Evolutionary conservation across 2,797 vertebrate genomes (phyloP), one percentile per base, ranked within the genome.

Genomic region (Anguilla marmorata): DNA sequence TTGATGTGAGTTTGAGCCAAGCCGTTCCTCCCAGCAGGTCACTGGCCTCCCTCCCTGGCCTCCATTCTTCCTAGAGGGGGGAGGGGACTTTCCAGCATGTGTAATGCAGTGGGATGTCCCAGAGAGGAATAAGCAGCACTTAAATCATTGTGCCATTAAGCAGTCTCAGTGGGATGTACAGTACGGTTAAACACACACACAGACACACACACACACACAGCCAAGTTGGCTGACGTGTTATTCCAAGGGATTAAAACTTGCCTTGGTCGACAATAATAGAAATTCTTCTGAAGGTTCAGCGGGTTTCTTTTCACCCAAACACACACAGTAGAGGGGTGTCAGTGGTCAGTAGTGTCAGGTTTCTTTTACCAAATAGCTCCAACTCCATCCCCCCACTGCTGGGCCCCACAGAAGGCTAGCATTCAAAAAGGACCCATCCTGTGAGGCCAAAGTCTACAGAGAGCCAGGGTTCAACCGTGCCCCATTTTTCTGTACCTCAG

Each of bases 201-300:
- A 56, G 52, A 80, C 52, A 58, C 24, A 87, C 45, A 87, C 33
- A 82, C 41, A 83, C 50, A 83, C n/a, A 48, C 27, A 80, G 21
- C 45, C 45, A 48, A 50, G 24, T 45, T 50, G 19, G 45, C 69
- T 63, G 60, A n/a, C 58, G 66, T 84, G 52, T 74, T 84, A 87
- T 80, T 48, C 72, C 63, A n/a, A 89, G 89, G 33, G 41, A 91
- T 37, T 45, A 33, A 37, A 3, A 16, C n/a, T 33, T 30, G 37
- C 69, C 7, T 2, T 87, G 52, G 56, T 41, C 58, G 30, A 76
- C 52, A 45, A 37, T 33, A 33, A 74, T 11, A 74, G 33, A 37
- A 11, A 76, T 93, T 91, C 91, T 92, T 93, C 88, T 88, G 88
- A 87, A 30, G n/a, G 7, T 72, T 27, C n/a, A 27, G 3, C 1